phyloP scores from a whole-genome alignment of 2,797 vertebrate genomes.

The Miopithecus talapoin region DNA sequence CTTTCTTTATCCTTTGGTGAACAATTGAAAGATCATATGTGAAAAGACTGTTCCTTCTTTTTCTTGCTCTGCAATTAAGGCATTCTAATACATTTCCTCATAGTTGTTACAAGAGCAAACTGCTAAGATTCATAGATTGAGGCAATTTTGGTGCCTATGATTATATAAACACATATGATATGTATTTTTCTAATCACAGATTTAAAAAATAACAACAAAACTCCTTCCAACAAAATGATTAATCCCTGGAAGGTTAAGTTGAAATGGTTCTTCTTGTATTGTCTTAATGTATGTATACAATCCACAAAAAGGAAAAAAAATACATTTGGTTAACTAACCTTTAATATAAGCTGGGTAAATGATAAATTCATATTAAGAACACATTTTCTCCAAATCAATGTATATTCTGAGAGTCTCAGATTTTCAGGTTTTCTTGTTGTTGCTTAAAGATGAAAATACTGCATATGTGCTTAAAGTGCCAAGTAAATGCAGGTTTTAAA shows the following conservation, averaged over 20 bases:
- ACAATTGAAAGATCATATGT: slow-evolving; percentile 87
- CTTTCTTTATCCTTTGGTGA: slow-evolving; percentile 86
- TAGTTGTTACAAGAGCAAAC: slow-evolving; percentile 81
- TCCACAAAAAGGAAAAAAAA: slow-evolving; percentile 69
- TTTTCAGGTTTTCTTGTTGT: not conserved
- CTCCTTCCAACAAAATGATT: slow-evolving; percentile 74
- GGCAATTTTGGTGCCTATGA: slow-evolving; percentile 84
- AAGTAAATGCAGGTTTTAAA: slow-evolving; percentile 13
- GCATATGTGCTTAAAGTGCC: not conserved
- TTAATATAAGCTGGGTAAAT: slow-evolving; percentile 26
- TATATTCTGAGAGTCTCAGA: slow-evolving; percentile 40
- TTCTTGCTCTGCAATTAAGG: slow-evolving; percentile 86
- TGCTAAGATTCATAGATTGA: slow-evolving; percentile 85
- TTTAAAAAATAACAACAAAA: slow-evolving; percentile 72
- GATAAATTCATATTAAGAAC: slow-evolving; percentile 71
- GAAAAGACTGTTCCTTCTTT: slow-evolving; percentile 83
- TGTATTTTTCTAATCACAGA: slow-evolving; percentile 77
- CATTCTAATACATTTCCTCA: slow-evolving; percentile 83
- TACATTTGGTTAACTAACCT: slow-evolving; percentile 31
- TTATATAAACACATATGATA: slow-evolving; percentile 80
- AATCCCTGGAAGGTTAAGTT: slow-evolving; percentile 63
- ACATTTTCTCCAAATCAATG: slow-evolving; percentile 51
- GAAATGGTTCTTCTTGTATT: slow-evolving; percentile 65
- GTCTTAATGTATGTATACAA: slow-evolving; percentile 74
- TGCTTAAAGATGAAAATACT: slow-evolving; percentile 43